Evolutionary conservation across 2,888 invertebrate genomes (phyloP), one percentile per base, ranked within the genome.

Genomic region (Phytoseiulus persimilis): DNA sequence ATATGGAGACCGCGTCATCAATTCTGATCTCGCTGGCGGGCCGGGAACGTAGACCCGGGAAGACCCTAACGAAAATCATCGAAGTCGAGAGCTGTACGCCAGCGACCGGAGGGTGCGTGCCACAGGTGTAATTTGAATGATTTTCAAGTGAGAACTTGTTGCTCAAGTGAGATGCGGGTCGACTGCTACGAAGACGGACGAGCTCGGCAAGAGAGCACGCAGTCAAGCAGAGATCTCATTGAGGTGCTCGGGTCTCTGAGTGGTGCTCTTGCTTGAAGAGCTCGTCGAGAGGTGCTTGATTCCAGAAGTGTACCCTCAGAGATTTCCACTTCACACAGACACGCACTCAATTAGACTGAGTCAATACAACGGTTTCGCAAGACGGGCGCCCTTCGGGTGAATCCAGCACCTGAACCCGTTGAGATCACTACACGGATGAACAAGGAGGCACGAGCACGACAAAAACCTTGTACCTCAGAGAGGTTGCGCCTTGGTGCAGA

Each of bases 211-310:
- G 65, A 28, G 65, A 11, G 65, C 18, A 65, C 65, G 65, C 65
- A 65, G 65, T 23, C 65, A 65, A 65, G 65, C 65, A 65, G 65
- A 65, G 18, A 65, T 65, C 65, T 65, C 65, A 65, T 65, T 65
- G 65, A 65, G 65, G 65, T 65, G 23, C 28, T 28, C 65, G 28
- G 65, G 14, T 65, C 65, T 65, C 65, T 65, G 65, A 65, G 65
- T 65, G 65, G 65, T 65, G 65, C 28, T 65, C 65, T 65, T 65
- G 65, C 65, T 65, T 28, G 65, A 65, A 28, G 65, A 28, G 65
- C 65, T 65, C 65, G 65, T 65, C 65, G 65, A 65, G 65, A 65
- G 65, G 65, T 65, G 65, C 65, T 65, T 65, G 65, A 65, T 65
- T 65, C 65, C 65, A 65, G 65, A 65, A 65, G 65, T 65, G 65